These are phyloP conservation scores for Arctia plantaginis DNA, from an alignment of 2,888 invertebrate species.

Conservation along the genomic window DNA sequence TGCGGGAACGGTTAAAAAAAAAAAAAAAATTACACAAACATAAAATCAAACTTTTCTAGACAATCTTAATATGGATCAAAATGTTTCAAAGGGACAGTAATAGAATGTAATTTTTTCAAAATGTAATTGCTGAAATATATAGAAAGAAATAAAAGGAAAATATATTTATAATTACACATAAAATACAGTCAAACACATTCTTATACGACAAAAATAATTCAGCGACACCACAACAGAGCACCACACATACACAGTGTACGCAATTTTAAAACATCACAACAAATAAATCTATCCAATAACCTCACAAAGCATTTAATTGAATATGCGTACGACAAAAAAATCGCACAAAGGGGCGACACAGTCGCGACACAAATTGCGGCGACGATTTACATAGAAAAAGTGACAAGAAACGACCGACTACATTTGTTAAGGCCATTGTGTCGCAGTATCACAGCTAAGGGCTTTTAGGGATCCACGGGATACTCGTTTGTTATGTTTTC, in stretches of 20 bases:
- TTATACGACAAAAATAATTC: background rate
- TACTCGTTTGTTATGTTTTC: constrained; percentile 6
- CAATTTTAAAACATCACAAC: constrained; percentile 26
- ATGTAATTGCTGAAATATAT: too few species aligned
- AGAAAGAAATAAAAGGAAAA: too few species aligned
- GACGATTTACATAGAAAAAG: constrained; percentile 83
- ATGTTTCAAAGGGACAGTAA: too few species aligned
- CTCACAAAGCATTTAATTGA: constrained; percentile 47
- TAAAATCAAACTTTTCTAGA: too few species aligned
- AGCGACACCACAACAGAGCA: background rate
- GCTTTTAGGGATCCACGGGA: constrained; percentile 35
- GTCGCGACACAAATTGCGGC: constrained; percentile 79
- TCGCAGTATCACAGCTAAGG: constrained; percentile 71
- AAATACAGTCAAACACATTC: background rate
- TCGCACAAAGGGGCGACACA: constrained; percentile 54
- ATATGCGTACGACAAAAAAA: constrained; percentile 48
- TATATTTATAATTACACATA: background rate
- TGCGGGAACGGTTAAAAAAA: too few species aligned
- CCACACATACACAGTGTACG: background rate
- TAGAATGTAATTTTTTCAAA: too few species aligned
- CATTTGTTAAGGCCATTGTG: constrained; percentile 83
- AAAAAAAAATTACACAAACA: too few species aligned
- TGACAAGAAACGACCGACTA: constrained; percentile 76
- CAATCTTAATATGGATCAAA: too few species aligned
- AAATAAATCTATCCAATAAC: constrained; percentile 51